Conservation (phyloP, 2,888 invertebrate genomes). For the Oconnorella tubifera region DNA sequence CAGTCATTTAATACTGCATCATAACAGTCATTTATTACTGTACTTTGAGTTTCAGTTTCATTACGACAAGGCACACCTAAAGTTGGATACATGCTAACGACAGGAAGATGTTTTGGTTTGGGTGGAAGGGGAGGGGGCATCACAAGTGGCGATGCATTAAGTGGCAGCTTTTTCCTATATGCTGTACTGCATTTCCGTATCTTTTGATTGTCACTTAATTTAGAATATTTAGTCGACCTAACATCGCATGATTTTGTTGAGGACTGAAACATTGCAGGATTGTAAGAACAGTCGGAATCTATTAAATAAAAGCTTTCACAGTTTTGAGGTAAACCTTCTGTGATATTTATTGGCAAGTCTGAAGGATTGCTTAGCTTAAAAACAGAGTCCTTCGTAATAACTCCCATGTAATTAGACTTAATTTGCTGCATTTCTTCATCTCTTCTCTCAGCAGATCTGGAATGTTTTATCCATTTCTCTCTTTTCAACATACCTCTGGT, state of each 20-base stretch:
- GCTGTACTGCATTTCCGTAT: background rate
- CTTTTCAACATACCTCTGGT: constrained; percentile 21
- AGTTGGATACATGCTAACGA: background rate
- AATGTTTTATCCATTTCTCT: constrained; percentile 34
- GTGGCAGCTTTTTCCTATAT: background rate
- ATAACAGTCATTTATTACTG: too few relatives aligned
- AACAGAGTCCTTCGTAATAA: constrained; percentile 27
- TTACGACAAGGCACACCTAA: too few relatives aligned
- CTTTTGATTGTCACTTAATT: background rate
- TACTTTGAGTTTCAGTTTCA: too few relatives aligned
- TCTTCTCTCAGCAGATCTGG: background rate
- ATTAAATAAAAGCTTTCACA: constrained; percentile 27
- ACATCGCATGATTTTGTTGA: too few relatives aligned
- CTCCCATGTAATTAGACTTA: constrained; percentile 28
- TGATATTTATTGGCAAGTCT: constrained; percentile 11
- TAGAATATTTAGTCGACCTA: too few relatives aligned
- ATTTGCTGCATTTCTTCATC: background rate
- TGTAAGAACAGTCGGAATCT: constrained; percentile 21
- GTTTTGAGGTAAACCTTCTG: constrained; percentile 27
- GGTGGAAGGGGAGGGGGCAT: constrained; percentile 38
- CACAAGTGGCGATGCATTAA: background rate
- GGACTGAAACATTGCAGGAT: background rate
- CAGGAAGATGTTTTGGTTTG: constrained; percentile 34
- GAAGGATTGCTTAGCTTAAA: constrained; percentile 16
- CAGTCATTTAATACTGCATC: too few relatives aligned